Evolutionary conservation across 2,797 vertebrate species (phyloP), one percentile per base, ranked within the genome.

Genomic region (Rhincodon typus): DNA sequence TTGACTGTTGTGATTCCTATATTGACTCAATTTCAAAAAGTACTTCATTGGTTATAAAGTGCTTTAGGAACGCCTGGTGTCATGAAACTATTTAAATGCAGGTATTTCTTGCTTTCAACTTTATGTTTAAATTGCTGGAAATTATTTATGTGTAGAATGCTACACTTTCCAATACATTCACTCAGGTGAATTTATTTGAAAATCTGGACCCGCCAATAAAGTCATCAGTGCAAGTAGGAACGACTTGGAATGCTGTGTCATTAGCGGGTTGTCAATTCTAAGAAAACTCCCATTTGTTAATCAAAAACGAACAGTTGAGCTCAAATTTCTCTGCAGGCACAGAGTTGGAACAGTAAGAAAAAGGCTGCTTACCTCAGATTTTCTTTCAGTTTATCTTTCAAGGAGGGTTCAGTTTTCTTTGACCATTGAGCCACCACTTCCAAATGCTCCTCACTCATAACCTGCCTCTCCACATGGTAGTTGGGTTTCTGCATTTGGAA

Each of bases 381-480:
- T 57, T 95, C 27, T 23, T 95, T 95, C 46, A 95, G 15, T 57
- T n/a, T 74, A 19, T 95, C 94, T 53, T 77, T 72, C 8, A 95
- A n/a, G 4, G 70, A 23, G 12, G 21, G 95, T 4, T 96, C 95
- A 0, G 96, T 53, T 1, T 96, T 97, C 94, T 96, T 96, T 84
- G 96, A 97, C 97, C 98, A 97, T 79, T 96, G 97, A 0, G 98
- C 98, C 94, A 98, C 94, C 74, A 98, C 97, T 96, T 99, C 98
- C 96, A 99, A 97, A 66, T 97, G 97, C 79, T 98, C 97, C 97
- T 99, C 98, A 86, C 98, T 98, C 96, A 99, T 96, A 74, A 98
- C 97, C 0, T 97, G 96, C 95, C 98, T 97, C 95, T 98, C 97
- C 72, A 98, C 97, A 0, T 0, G 96, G 96, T 98, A 98, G 17